Evolutionary conservation across 2,113 vertebrate species (phyloP).

Genomic region (Azemiops feae): DNA sequence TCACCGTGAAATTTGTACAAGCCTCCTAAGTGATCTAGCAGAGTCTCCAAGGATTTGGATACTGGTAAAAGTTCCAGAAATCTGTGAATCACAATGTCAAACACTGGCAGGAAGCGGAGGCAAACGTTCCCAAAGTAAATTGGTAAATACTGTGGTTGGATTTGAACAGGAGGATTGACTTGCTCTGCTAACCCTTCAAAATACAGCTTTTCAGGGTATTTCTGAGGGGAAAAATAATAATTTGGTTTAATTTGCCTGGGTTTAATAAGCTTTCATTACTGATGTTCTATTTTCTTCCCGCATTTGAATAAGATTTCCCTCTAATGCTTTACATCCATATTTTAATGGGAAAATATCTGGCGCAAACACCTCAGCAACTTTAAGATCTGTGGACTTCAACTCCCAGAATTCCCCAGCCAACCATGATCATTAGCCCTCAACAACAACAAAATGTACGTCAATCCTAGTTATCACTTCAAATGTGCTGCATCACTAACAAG

Average conservation of each 20-base stretch:
- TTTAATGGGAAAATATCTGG: not conserved
- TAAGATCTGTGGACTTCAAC: not conserved
- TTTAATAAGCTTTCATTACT: not conserved
- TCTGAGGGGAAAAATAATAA: slow-evolving; percentile 71
- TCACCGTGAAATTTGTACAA: slow-evolving; percentile 98
- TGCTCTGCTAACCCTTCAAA: slow-evolving; percentile 98
- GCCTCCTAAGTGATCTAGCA: slow-evolving; percentile 94
- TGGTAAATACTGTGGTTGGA: slow-evolving; percentile 92
- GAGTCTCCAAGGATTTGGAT: slow-evolving; percentile 94
- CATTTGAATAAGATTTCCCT: not conserved
- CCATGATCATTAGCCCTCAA: not conserved
- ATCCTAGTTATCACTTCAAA: not conserved
- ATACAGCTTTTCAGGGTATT: slow-evolving; percentile 98
- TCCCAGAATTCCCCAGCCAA: not conserved
- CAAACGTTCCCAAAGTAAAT: slow-evolving; percentile 99
- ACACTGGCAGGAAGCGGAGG: slow-evolving; percentile 95
- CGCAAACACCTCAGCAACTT: not conserved
- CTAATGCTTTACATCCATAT: not conserved
- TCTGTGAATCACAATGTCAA: slow-evolving; percentile 98
- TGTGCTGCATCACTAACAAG: not conserved
- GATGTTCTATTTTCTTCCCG: not conserved
- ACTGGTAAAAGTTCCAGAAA: slow-evolving; percentile 97
- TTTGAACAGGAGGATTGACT: slow-evolving; percentile 93
- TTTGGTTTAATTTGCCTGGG: not conserved
- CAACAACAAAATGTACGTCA: not conserved